Evolutionary conservation across 2,113 vertebrate species (phyloP), one percentile per base, ranked within the genome.

Genomic region (Polypterus senegalus): DNA sequence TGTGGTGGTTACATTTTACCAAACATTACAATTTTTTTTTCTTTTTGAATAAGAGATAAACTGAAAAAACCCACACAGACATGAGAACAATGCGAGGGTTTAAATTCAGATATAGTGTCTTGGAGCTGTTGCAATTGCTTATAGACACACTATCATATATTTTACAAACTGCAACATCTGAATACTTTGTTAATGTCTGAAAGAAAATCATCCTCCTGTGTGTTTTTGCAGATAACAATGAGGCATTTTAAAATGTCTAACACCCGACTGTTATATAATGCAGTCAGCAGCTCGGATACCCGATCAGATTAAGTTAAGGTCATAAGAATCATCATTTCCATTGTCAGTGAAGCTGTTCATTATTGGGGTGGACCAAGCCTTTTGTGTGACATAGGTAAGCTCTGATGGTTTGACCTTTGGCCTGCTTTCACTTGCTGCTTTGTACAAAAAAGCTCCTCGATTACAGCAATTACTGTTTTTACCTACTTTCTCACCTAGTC

Each of bases 391-490:
- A 62, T 54, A 78, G 75, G 74, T 72, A 76, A 73, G 72, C 71
- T 68, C 61, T 45, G 66, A 75, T 73, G 69, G 60, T 70, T 71
- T 77, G 78, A 82, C 85, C 87, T 85, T 76, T 87, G 81, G 86
- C 85, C 85, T 83, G 65, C 61, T 77, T 75, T 82, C 76, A 72
- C 71, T 74, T 67, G 68, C 63, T 72, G 74, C 80, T 84, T 87
- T 77, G 86, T 84, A 81, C 70, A 83, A 79, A 89, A 89, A 90
- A 89, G 78, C 66, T 68, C 66, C 70, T 48, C 80, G 80, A 84
- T 88, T 83, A 86, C 73, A 84, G 70, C 67, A 71, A 73, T 83
- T 76, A 71, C 78, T 79, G 77, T 81, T 79, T 79, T 78, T 77
- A 71, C 71, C 69, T 74, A 72, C 65, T 71, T 83, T 78, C 77